These are phyloP conservation scores for Chrysotoxum bicinctum DNA, from an alignment of 2,888 invertebrate species.

Conservation along the genomic window DNA sequence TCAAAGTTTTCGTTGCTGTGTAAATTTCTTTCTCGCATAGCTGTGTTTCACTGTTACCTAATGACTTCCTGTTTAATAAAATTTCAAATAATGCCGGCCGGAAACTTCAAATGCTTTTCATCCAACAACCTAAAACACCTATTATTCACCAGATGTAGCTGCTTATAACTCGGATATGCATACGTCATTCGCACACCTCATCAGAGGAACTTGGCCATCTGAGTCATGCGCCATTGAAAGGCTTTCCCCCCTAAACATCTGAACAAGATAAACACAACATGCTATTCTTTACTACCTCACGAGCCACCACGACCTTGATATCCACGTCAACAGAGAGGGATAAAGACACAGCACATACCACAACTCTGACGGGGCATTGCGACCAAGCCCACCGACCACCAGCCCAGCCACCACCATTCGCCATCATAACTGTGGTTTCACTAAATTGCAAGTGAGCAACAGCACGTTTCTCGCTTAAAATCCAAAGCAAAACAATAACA, in stretches of 20 bases:
- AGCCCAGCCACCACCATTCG: neutral
- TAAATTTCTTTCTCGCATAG: too few species aligned
- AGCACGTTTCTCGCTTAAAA: conserved; percentile 10
- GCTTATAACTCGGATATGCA: neutral
- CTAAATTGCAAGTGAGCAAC: conserved; percentile 1
- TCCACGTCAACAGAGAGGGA: conserved; percentile 58
- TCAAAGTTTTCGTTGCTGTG: too few species aligned
- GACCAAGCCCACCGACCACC: neutral
- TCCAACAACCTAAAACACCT: conserved; percentile 4
- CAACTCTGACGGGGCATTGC: neutral
- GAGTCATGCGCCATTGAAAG: conserved; percentile 27
- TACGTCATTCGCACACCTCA: conserved; percentile 1
- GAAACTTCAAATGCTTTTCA: neutral
- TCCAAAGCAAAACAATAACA: conserved; percentile 23
- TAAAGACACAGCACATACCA: neutral
- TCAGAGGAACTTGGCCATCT: conserved; percentile 14
- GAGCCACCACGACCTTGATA: conserved; percentile 52
- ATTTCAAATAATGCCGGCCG: conserved; percentile 17
- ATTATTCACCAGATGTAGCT: conserved; percentile 48
- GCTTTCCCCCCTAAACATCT: conserved; percentile 12
- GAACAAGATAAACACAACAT: conserved; percentile 39
- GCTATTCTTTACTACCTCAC: conserved; percentile 30
- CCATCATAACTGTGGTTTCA: conserved; percentile 23
- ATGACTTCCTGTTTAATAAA: neutral
- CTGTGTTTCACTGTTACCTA: neutral